phyloP scores from a whole-genome alignment of 2,888 invertebrate species.

The Drosophila hamatofila region DNA sequence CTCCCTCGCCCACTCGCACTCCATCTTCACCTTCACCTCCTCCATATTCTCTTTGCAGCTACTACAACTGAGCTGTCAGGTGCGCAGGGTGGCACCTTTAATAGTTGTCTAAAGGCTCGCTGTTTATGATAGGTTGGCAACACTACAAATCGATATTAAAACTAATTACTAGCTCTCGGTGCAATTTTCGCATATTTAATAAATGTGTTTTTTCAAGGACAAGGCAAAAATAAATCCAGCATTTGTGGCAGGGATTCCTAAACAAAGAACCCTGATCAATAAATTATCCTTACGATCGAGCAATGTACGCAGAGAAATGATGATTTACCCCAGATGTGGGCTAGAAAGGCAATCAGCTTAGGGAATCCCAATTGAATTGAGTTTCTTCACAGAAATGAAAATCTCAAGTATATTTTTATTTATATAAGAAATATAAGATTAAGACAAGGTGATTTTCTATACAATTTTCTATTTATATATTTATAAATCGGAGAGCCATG shows the following conservation, averaged over 20 bases:
- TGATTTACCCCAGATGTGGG: not conserved
- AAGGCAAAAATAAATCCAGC: too few relatives aligned
- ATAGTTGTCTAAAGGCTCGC: conserved; percentile 5
- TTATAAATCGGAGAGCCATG: not conserved
- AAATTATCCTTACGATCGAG: not conserved
- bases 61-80: conserved; percentile 1
- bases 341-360: not conserved
- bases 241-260: not conserved
- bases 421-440: conserved; percentile 1
- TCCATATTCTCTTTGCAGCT: not conserved
- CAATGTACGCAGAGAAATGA: not conserved
- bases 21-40: not conserved
- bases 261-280: not conserved
- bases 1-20: not conserved
- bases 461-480: not conserved
- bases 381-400: not conserved
- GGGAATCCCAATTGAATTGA: not conserved
- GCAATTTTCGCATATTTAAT: conserved; percentile 6
- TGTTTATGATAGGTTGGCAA: conserved; percentile 7
- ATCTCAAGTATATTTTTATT: not conserved
- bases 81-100: conserved; percentile 9
- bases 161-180: not conserved
- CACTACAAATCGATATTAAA: conserved; percentile 22
- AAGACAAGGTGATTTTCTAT: not conserved
- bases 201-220: not conserved